Evolutionary conservation across 2,888 invertebrate genomes (phyloP).

Genomic region (Eumerus sabulonum): DNA sequence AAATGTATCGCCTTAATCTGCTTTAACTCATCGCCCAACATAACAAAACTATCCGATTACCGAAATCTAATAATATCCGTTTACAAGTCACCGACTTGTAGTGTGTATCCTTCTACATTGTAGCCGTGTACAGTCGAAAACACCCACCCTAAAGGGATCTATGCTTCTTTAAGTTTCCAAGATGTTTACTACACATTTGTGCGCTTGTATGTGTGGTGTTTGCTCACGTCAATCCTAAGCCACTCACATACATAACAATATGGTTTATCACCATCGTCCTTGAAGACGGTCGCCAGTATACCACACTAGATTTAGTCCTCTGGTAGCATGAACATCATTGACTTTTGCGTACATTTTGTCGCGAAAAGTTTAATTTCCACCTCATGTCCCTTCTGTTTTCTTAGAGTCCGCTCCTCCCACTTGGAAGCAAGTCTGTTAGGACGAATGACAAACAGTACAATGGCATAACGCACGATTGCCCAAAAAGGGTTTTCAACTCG

Average conservation of each 20-base stretch:
- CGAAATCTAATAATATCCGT: slow-evolving; percentile 54
- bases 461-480: slow-evolving; percentile 58
- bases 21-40: background rate
- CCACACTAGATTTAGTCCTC: no score
- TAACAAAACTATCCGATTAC: slow-evolving; percentile 36
- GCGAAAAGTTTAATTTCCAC: slow-evolving; percentile 53
- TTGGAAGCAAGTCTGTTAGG: no score
- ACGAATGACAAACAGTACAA: slow-evolving; percentile 14
- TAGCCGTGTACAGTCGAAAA: background rate
- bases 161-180: no score
- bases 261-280: no score
- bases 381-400: slow-evolving; percentile 10
- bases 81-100: slow-evolving; percentile 42
- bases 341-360: background rate
- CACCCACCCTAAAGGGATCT: slow-evolving; percentile 13
- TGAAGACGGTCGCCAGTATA: no score
- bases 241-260: no score
- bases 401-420: no score
- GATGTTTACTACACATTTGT: no score
- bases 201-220: no score
- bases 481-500: slow-evolving; percentile 56
- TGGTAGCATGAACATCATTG: no score
- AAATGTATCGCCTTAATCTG: background rate
- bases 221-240: no score
- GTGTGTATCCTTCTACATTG: background rate